Base-by-base conservation (phyloP, 2,888 invertebrate genomes). In the Hoplodrina blanda region DNA sequence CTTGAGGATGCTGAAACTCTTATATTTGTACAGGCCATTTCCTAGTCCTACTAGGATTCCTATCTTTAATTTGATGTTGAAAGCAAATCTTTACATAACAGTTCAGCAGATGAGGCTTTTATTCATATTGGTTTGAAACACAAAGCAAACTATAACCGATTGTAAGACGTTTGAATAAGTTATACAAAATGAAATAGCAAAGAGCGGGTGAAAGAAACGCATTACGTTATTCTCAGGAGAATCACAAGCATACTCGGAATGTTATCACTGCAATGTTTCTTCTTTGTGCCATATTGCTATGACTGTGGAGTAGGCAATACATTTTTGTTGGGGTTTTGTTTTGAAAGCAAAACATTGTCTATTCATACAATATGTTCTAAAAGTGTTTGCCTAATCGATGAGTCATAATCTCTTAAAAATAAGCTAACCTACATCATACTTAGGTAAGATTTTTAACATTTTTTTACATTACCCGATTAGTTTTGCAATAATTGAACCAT, bases 251-350 rank as follows among this genome's bases (percentile, higher is more conserved):
- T 30, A 67, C 72, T 76, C 25, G 64, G 52, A 68, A 76, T 72
- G 19, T 78, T 72, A 62, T 72, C 62, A 65, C 50, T 76, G 80
- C 72, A 76, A 71, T 67, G 63, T 76, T 76, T 80, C 55, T 68
- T 30, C 55, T 67, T 69, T 61, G 69, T 56, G 62, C 7, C 62
- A 69, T 60, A 76, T 73, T 73, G 76, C 76, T 67, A 78, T 73
- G 33, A 59, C 25, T 54, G 15, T 1, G 44, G 44, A 62, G 53
- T 46, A 69, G 59, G 50, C 49, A 33, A 54, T 8, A 19, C 8
- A 2, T 20, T 44, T 70, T 6, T 64, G 50, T 50, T 15, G 11
- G 20, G 30, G n/a, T 68, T 66, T 37, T 30, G 6, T 64, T 64
- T 46, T 46, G 17, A 46, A 0, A 46, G 17, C 17, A 17, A 46